Evolutionary conservation across 2,113 vertebrate species (phyloP).

Genomic region (Hassar affinis): DNA sequence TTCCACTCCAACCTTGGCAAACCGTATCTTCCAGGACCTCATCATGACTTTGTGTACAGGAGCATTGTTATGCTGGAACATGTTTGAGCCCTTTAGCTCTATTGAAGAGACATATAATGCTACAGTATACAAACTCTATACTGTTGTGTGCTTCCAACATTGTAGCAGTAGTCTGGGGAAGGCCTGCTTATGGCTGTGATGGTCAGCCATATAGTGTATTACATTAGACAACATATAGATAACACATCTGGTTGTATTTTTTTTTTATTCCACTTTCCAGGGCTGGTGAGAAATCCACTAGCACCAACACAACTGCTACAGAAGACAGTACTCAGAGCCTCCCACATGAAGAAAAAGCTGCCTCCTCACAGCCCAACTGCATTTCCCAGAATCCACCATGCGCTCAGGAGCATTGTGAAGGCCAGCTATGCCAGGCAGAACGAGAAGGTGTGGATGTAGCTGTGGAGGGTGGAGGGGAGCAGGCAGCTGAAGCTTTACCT

Average conservation of each 20-base stretch:
- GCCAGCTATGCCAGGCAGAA: conserved; percentile 39
- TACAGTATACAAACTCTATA: background rate
- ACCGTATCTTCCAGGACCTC: background rate
- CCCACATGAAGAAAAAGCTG: background rate
- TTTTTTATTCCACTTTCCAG: background rate
- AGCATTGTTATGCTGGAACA: background rate
- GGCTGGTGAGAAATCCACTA: conserved; percentile 38
- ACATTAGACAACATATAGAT: background rate
- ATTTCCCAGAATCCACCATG: conserved; percentile 39
- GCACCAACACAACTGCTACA: conserved; percentile 26
- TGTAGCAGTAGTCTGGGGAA: background rate
- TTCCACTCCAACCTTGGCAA: background rate
- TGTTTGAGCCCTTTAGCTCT: background rate
- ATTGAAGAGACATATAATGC: background rate
- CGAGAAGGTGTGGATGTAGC: conserved; percentile 47
- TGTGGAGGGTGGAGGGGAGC: conserved; percentile 59
- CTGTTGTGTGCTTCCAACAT: background rate
- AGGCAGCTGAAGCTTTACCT: conserved; percentile 47
- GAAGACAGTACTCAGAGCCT: conserved; percentile 19
- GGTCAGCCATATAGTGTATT: background rate
- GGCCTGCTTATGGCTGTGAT: background rate
- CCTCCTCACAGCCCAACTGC: conserved; percentile 20
- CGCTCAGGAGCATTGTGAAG: conserved; percentile 37
- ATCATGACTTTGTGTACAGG: background rate
- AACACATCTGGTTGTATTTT: background rate